A percentile compares a stretch with the other conserved stretches of the same genome.
These are phyloP conservation scores for Danionella cerebrum DNA, from an alignment of 2,113 vertebrate genomes.

Conservation along the genomic window DNA sequence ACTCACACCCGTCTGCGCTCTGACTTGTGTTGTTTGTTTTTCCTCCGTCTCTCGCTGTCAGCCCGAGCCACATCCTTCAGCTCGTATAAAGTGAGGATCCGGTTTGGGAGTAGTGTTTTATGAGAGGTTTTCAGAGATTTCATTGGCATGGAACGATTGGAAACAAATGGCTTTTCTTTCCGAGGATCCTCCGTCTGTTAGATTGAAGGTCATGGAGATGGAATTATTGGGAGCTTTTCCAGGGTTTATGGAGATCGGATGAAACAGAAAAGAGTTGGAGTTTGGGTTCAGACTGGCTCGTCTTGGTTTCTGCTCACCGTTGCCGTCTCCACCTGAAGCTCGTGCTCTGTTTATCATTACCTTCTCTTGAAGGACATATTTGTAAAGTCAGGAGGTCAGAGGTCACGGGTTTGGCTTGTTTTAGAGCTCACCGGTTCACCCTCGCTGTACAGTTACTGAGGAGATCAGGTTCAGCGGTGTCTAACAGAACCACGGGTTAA, in stretches of 20 bases:
- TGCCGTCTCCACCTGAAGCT: not conserved
- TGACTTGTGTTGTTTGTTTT: conserved; percentile 32
- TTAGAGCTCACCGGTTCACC: conserved; percentile 19
- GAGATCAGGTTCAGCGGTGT: conserved; percentile 11
- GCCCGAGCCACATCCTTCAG: conserved; percentile 57
- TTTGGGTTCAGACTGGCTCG: not conserved
- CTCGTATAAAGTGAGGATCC: conserved; percentile 60
- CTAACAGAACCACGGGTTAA: conserved; percentile 6
- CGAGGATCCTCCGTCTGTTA: conserved; percentile 30
- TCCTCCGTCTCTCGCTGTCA: conserved; percentile 51
- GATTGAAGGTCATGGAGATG: conserved; percentile 13
- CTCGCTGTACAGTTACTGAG: conserved; percentile 6
- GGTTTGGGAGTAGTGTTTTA: conserved; percentile 63
- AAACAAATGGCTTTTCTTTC: conserved; percentile 46
- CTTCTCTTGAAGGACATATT: conserved; percentile 38
- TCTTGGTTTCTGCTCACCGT: not conserved
- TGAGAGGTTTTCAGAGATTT: conserved; percentile 60
- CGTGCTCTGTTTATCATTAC: conserved; percentile 33
- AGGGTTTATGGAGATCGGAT: not conserved
- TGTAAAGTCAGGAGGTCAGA: conserved; percentile 28
- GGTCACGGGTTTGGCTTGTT: conserved; percentile 17
- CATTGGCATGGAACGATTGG: conserved; percentile 54
- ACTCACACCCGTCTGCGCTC: conserved; percentile 14
- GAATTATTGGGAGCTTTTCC: not conserved
- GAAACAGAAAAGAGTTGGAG: too few relatives aligned